These are phyloP conservation scores for Phrynocephalus vlangalii DNA, from an alignment of 2,797 vertebrate genomes.

Conservation along the genomic window DNA sequence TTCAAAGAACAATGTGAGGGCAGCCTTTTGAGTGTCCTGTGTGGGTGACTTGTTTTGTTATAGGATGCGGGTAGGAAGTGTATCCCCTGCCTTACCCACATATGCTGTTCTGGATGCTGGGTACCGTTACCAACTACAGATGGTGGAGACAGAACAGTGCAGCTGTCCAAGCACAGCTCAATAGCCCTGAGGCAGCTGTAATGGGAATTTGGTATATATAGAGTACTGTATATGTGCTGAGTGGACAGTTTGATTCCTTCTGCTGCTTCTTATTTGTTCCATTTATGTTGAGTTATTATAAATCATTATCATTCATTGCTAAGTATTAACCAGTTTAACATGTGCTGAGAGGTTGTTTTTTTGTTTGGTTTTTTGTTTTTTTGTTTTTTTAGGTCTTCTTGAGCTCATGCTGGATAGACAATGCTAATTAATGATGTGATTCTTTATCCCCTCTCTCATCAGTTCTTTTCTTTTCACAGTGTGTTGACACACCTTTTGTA, in stretches of 20 bases:
- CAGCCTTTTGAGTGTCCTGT: constrained; percentile 25
- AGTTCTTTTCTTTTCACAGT: constrained; percentile 26
- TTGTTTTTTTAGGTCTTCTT: not conserved
- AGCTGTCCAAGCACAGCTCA: constrained; percentile 66
- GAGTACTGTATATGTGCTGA: constrained; percentile 50
- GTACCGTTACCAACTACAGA: constrained; percentile 59
- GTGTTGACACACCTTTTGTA: constrained; percentile 7
- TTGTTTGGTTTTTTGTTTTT: constrained; percentile 13
- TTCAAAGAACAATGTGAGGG: constrained; percentile 36
- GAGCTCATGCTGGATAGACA: not conserved
- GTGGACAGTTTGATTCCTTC: constrained; percentile 56
- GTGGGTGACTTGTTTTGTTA: constrained; percentile 35
- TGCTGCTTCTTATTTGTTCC: constrained; percentile 52
- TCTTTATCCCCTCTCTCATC: not conserved
- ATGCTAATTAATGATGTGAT: not conserved
- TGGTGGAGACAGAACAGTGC: constrained; percentile 59
- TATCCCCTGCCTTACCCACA: constrained; percentile 16
- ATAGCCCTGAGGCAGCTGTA: constrained; percentile 63
- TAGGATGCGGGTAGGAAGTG: constrained; percentile 35
- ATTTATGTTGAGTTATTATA: constrained; percentile 50
- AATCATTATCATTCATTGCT: constrained; percentile 40
- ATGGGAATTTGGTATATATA: constrained; percentile 63
- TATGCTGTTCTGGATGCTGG: not conserved
- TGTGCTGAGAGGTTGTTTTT: not conserved
- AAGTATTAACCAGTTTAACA: not conserved